A percentile compares a stretch with the other conserved stretches of the same genome.
Conservation (phyloP, 2,113 vertebrate species). For the Poecile atricapillus region DNA sequence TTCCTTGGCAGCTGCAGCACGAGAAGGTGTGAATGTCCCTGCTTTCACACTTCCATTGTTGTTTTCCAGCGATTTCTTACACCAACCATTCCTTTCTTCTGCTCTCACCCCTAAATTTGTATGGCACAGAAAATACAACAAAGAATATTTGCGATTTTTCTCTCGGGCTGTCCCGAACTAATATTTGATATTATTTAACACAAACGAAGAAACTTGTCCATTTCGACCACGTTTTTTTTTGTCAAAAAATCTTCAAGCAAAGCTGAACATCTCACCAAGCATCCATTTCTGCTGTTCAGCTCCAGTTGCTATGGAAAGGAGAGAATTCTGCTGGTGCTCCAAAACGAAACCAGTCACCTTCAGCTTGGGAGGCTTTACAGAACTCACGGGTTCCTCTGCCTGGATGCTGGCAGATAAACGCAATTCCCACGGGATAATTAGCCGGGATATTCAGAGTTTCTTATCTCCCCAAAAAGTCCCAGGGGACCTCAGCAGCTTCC, state of each 20-base stretch:
- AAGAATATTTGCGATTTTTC: neutral
- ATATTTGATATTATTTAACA: neutral
- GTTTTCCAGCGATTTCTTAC: neutral
- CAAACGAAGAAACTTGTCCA: neutral
- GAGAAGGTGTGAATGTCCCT: neutral
- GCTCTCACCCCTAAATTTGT: fast-evolving
- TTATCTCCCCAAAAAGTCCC: neutral
- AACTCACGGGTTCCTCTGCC: neutral
- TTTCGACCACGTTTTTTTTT: neutral
- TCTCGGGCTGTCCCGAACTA: neutral
- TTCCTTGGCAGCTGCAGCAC: neutral
- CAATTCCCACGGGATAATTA: neutral
- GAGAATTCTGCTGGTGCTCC: neutral
- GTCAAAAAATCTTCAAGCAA: neutral
- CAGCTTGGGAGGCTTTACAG: neutral
- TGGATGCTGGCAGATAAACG: neutral
- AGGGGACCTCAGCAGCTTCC: neutral
- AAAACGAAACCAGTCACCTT: neutral
- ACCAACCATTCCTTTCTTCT: neutral
- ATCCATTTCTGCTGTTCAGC: neutral
- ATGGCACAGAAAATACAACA: neutral
- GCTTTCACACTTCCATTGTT: neutral
- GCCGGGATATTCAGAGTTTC: neutral
- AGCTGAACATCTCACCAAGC: neutral
- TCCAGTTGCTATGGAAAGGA: neutral